These are phyloP conservation scores for Latheticus oryzae DNA, from an alignment of 2,888 invertebrate species.

Conservation along the genomic window DNA sequence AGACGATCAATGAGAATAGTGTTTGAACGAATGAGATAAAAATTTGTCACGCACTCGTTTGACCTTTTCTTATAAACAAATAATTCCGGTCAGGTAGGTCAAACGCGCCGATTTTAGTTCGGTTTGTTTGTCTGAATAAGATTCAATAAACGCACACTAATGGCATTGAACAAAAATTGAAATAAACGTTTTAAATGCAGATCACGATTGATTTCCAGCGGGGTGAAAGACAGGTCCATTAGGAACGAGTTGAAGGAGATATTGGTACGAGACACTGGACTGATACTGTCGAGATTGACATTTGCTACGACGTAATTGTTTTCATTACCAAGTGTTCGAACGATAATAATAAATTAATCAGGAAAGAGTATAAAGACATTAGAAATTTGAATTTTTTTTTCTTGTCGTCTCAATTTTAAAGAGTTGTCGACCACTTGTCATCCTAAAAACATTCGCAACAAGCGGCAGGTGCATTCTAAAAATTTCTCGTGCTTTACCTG, in stretches of 20 bases:
- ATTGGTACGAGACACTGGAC: slow-evolving; percentile 18
- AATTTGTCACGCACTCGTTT: slow-evolving; percentile 29
- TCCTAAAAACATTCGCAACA: not conserved
- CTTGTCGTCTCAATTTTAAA: no score
- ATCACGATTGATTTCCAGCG: slow-evolving; percentile 50
- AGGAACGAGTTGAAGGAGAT: slow-evolving; percentile 44
- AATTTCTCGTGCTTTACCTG: slow-evolving; percentile 33
- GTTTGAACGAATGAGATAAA: slow-evolving; percentile 23
- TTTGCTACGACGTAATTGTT: slow-evolving; percentile 39
- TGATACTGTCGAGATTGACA: slow-evolving; percentile 39
- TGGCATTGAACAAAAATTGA: slow-evolving; percentile 3
- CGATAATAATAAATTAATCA: slow-evolving; percentile 37
- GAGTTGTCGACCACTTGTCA: no score
- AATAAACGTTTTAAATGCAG: slow-evolving; percentile 48
- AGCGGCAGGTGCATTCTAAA: slow-evolving; percentile 2
- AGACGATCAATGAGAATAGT: slow-evolving; percentile 13
- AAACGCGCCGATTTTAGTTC: slow-evolving; percentile 11
- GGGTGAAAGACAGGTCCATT: slow-evolving; percentile 56
- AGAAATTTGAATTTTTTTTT: no score
- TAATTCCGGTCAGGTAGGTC: slow-evolving; percentile 2
- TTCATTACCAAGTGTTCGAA: slow-evolving; percentile 34
- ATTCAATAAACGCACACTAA: slow-evolving; percentile 24
- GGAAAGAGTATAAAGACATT: not conserved
- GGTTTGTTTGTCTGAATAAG: slow-evolving; percentile 19
- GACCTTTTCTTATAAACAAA: slow-evolving; percentile 24